phyloP scores from a whole-genome alignment of 2,888 invertebrate genomes.

The Anoplius nigerrimus region DNA sequence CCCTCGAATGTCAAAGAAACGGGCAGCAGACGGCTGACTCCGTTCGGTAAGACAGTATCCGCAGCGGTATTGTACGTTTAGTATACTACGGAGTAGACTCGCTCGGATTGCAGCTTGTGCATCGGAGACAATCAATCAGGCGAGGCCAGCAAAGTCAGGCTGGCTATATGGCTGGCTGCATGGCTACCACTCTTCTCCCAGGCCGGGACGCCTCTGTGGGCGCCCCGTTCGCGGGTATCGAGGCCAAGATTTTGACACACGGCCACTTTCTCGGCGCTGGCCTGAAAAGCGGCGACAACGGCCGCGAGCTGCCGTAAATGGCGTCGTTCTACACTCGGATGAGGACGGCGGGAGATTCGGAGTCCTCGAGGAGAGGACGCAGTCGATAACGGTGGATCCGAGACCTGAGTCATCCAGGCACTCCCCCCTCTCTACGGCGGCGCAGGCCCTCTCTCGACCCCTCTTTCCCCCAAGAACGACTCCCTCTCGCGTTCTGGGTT shows the following conservation, averaged over 20 bases:
- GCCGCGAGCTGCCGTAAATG: slow-evolving; percentile 63
- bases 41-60: no score
- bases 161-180: no score
- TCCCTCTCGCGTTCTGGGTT: no score
- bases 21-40: no score
- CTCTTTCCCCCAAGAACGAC: neutral
- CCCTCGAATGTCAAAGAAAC: no score
- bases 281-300: slow-evolving; percentile 50
- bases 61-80: no score
- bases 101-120: no score
- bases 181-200: no score
- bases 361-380: slow-evolving; percentile 28
- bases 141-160: no score
- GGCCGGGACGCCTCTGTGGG: no score
- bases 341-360: slow-evolving; percentile 19
- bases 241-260: slow-evolving; percentile 63
- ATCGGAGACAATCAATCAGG: no score
- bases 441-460: neutral
- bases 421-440: neutral
- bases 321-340: slow-evolving; percentile 57
- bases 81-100: no score
- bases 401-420: neutral
- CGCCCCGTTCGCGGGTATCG: slow-evolving; percentile 43
- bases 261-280: slow-evolving; percentile 57
- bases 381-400: slow-evolving; percentile 48